phyloP scores from a whole-genome alignment of 2,797 vertebrate genomes.

The Phrynocephalus guinanensis region DNA sequence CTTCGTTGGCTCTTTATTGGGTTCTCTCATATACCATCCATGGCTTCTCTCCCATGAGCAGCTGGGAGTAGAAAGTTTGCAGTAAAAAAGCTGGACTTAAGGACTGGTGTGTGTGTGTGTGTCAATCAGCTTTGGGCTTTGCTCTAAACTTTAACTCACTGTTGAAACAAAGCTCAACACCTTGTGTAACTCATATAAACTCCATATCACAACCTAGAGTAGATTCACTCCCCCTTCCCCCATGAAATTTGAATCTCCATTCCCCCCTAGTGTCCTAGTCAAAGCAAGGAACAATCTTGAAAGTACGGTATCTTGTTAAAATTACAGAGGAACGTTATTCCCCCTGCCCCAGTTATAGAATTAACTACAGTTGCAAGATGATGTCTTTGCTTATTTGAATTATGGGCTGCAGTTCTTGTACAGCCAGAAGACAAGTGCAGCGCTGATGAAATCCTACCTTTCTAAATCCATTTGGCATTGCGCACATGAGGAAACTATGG shows the following conservation, averaged over 20 bases:
- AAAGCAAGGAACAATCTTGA: not conserved
- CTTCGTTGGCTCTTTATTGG: too few species aligned
- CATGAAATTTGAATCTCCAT: not conserved
- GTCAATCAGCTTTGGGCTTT: too few species aligned
- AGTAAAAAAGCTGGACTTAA: too few species aligned
- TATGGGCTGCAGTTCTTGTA: not conserved
- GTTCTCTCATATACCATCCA: too few species aligned
- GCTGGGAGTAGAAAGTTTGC: not conserved
- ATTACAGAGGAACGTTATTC: not conserved
- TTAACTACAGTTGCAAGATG: not conserved
- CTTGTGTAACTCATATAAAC: too few species aligned
- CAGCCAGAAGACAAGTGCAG: not conserved
- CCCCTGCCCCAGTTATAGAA: not conserved
- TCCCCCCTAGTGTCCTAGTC: too few species aligned
- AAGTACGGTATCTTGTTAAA: not conserved
- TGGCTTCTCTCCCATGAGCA: not conserved
- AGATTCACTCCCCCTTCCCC: too few species aligned
- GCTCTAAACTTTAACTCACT: too few species aligned
- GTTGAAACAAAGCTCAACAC: too few species aligned
- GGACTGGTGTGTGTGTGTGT: too few species aligned
- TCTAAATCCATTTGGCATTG: slow-evolving; percentile 9
- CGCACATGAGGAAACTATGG: not conserved
- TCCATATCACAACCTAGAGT: too few species aligned
- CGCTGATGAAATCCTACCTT: slow-evolving; percentile 2
- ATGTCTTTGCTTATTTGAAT: not conserved